Percentiles rank a stretch among this genome's conserved stretches.
Conservation (phyloP, 2,797 vertebrate species). For the Nyctibius grandis region DNA sequence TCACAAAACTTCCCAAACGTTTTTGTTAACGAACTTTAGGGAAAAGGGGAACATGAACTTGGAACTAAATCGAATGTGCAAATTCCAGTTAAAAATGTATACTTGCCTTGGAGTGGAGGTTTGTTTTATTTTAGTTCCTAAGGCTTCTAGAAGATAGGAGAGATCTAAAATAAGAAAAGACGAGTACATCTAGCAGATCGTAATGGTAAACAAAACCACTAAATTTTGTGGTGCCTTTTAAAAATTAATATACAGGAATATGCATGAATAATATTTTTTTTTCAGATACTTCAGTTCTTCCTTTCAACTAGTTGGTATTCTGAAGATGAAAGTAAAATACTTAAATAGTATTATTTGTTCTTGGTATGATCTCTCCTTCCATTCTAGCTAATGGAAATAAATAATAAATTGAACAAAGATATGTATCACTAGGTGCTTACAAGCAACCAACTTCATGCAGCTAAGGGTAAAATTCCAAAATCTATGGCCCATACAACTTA, state of each 20-base stretch:
- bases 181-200: neutral
- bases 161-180: constrained; percentile 44
- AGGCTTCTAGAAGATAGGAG: constrained; percentile 26
- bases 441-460: neutral
- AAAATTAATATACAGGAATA: constrained; percentile 16
- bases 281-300: neutral
- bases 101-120: constrained; percentile 33
- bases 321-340: neutral
- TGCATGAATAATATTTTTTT: neutral
- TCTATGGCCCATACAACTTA: neutral
- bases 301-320: neutral
- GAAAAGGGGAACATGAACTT: constrained; percentile 54
- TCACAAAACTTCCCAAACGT: constrained; percentile 20
- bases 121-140: constrained; percentile 53
- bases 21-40: constrained; percentile 41
- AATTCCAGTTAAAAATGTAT: constrained; percentile 45
- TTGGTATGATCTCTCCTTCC: neutral
- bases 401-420: neutral
- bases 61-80: constrained; percentile 62
- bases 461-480: neutral
- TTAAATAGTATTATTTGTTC: neutral
- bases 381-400: neutral
- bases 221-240: neutral
- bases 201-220: constrained; percentile 35
- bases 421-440: neutral